phyloP scores from a whole-genome alignment of 2,888 invertebrate species.

The Hemistola chrysoprasaria region DNA sequence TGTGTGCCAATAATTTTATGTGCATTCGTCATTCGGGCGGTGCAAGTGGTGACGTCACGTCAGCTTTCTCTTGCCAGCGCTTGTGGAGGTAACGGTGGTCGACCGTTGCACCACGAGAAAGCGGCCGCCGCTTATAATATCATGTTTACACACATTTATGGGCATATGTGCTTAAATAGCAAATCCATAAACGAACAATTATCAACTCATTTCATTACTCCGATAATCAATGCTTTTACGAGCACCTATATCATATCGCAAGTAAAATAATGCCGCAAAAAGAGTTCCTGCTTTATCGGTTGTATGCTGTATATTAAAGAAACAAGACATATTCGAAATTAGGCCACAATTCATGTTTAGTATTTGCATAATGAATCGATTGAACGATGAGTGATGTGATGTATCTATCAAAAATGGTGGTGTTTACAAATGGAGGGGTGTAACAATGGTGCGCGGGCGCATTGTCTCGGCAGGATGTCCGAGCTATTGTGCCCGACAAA shows the following conservation, averaged over 20 bases:
- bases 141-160: constrained; percentile 33
- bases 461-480: constrained; percentile 79
- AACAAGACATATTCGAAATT: too few relatives aligned
- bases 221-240: too few relatives aligned
- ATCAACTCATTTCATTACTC: neutral
- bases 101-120: constrained; percentile 63
- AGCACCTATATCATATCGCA: too few relatives aligned
- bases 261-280: too few relatives aligned
- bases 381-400: constrained; percentile 40
- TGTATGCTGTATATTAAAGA: too few relatives aligned
- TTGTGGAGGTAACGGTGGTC: constrained; percentile 28
- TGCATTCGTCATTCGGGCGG: constrained; percentile 42
- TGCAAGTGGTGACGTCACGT: constrained; percentile 62
- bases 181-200: constrained; percentile 1
- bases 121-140: constrained; percentile 48
- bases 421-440: constrained; percentile 67
- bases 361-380: constrained; percentile 43
- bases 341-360: neutral
- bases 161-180: constrained; percentile 14
- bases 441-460: constrained; percentile 70
- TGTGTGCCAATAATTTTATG: constrained; percentile 31
- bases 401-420: constrained; percentile 55
- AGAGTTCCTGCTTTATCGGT: too few relatives aligned
- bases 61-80: constrained; percentile 64
- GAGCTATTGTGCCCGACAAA: constrained; percentile 73